A percentile compares a stretch with the other conserved stretches of the same genome.
phyloP scores from a whole-genome alignment of 2,113 vertebrate genomes.

The Ptilorrhoa leucosticta region DNA sequence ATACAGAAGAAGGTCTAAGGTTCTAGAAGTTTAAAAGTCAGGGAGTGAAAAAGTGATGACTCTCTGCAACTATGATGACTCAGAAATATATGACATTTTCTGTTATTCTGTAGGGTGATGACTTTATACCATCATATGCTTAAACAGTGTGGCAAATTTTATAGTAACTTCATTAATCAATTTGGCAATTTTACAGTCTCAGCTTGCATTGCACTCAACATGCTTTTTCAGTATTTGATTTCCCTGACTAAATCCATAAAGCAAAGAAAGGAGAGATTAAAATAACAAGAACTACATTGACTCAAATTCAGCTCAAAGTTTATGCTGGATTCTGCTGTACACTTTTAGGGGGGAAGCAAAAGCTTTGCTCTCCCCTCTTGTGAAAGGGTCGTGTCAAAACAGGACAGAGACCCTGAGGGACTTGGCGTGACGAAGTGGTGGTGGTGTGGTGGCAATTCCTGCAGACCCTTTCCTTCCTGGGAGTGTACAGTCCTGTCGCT shows the following conservation, averaged over 20 bases:
- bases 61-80: neutral
- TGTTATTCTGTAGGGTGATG: neutral
- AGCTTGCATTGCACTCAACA: neutral
- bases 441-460: neutral
- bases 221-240: constrained; percentile 31
- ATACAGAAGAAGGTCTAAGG: neutral
- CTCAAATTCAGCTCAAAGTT: neutral
- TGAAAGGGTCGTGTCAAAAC: neutral
- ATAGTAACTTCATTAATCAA: constrained; percentile 8
- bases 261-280: constrained; percentile 22
- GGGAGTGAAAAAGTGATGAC: neutral
- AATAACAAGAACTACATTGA: neutral
- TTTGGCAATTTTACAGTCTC: constrained; percentile 19
- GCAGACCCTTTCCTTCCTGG: neutral
- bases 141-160: neutral
- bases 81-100: neutral
- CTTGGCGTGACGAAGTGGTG: neutral
- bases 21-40: neutral
- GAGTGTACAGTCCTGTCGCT: neutral
- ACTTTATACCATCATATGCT: neutral
- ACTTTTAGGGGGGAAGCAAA: neutral
- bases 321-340: neutral
- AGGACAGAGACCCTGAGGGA: neutral
- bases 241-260: constrained; percentile 17
- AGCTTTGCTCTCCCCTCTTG: neutral